Conservation (phyloP, 64 coral and sea anemone genomes). For the Trachythela sp. region DNA sequence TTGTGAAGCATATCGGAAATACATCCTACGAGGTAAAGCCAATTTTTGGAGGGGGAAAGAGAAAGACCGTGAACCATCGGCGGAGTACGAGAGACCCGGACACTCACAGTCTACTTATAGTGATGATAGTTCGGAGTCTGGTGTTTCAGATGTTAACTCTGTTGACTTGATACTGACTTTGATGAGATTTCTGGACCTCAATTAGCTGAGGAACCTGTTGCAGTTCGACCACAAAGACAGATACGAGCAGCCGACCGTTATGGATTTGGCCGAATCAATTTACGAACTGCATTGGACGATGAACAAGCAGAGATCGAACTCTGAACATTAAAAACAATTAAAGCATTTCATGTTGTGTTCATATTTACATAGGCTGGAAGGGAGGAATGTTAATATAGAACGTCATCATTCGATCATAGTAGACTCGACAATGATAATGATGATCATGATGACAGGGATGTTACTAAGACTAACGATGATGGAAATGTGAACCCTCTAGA, state of each 20-base stretch:
- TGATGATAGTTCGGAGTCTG: not conserved
- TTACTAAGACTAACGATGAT: no score
- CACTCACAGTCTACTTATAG: not conserved
- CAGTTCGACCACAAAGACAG: not conserved
- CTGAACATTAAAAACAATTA: not conserved
- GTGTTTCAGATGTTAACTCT: not conserved
- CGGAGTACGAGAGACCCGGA: not conserved
- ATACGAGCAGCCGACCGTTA: not conserved
- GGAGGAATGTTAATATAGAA: not conserved
- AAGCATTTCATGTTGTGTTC: not conserved
- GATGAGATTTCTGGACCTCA: not conserved
- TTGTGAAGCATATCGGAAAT: not conserved
- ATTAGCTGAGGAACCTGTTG: not conserved
- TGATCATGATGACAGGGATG: no score
- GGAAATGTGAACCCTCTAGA: no score
- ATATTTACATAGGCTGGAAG: not conserved
- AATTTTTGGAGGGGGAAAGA: not conserved
- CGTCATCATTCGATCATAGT: no score
- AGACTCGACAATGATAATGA: no score
- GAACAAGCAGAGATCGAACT: not conserved
- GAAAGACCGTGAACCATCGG: not conserved
- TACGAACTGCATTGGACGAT: not conserved
- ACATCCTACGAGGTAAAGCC: not conserved
- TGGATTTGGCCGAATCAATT: not conserved
- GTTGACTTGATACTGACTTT: not conserved